Conservation (phyloP, 2,797 vertebrate genomes). For the Gambusia yucatana region DNA sequence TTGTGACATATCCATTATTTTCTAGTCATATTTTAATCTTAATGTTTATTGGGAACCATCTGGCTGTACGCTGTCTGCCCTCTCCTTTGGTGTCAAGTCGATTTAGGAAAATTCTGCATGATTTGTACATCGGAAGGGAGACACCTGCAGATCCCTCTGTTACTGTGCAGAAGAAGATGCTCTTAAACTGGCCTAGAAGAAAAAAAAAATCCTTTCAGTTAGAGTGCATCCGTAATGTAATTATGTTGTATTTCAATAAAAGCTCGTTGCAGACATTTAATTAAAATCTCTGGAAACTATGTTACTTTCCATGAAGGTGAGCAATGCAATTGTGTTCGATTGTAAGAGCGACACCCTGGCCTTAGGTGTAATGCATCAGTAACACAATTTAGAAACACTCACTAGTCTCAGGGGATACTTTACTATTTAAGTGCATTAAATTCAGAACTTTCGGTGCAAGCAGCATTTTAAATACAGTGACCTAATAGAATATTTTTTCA, state of each 20-base stretch:
- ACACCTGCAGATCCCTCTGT: background rate
- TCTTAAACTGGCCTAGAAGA: background rate
- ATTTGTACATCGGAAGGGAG: background rate
- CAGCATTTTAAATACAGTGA: background rate
- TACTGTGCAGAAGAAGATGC: background rate
- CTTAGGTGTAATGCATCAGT: background rate
- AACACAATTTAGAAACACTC: background rate
- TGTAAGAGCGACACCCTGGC: background rate
- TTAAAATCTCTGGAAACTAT: conserved; percentile 1
- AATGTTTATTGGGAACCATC: background rate
- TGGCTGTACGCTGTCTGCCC: background rate
- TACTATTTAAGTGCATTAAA: background rate
- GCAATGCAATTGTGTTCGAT: background rate
- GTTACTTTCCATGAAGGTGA: background rate
- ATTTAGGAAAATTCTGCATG: background rate
- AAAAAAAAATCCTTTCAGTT: conserved; percentile 1
- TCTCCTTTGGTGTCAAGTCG: background rate
- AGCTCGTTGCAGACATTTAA: background rate
- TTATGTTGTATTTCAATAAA: background rate
- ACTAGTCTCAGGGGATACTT: background rate
- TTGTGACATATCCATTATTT: background rate
- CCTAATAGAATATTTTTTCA: background rate
- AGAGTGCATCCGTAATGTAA: background rate
- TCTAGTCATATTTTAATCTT: background rate
- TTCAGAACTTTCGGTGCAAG: background rate